Conservation (phyloP, 2,888 invertebrate genomes). For the Acronicta leporina region DNA sequence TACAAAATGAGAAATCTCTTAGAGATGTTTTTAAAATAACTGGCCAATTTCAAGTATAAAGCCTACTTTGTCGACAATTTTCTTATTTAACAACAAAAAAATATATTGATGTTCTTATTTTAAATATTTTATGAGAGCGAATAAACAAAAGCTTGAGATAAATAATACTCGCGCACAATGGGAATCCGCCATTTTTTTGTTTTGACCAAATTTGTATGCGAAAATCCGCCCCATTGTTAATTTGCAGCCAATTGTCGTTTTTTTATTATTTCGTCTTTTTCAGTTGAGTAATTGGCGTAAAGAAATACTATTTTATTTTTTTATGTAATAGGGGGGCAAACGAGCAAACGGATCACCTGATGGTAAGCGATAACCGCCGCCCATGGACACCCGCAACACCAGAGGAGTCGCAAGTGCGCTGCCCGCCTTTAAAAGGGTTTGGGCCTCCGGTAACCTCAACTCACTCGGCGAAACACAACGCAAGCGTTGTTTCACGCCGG, state of each 20-base stretch:
- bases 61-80: neutral
- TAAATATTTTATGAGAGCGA: constrained; percentile 24
- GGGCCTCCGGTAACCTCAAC: too few species aligned
- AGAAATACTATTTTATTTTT: too few species aligned
- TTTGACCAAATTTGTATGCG: constrained; percentile 20
- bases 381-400: too few species aligned
- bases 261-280: constrained; percentile 30
- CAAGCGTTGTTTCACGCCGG: too few species aligned
- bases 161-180: constrained; percentile 39
- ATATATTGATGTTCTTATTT: constrained; percentile 18
- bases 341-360: too few species aligned
- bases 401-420: too few species aligned
- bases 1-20: neutral
- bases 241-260: constrained; percentile 42
- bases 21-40: neutral
- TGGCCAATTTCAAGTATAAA: too few species aligned
- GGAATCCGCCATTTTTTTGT: constrained; percentile 28
- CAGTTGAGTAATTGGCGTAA: constrained; percentile 6
- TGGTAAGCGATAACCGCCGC: too few species aligned
- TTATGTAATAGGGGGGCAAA: too few species aligned
- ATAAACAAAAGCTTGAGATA: constrained; percentile 27
- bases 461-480: too few species aligned
- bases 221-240: constrained; percentile 37
- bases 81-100: constrained; percentile 14
- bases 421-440: too few species aligned